A percentile compares a stretch with the other conserved stretches of the same genome.
Conservation (phyloP, 2,888 invertebrate genomes). For the Aleiodes testaceus region DNA sequence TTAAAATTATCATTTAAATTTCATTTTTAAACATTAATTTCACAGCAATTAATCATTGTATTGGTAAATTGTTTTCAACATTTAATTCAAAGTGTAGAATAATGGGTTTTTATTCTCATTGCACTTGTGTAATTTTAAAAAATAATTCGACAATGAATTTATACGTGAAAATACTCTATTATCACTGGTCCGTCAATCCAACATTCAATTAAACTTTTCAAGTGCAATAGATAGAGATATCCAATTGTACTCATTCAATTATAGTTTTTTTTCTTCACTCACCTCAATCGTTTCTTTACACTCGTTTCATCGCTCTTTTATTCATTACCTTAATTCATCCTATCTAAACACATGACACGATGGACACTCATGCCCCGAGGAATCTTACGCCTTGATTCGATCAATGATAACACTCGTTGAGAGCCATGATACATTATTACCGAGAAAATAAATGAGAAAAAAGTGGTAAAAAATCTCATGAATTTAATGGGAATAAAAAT, state of each 20-base stretch:
- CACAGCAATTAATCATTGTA: too few species aligned
- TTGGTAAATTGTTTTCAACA: too few species aligned
- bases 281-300: slow-evolving; percentile 29
- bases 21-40: too few species aligned
- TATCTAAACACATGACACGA: neutral
- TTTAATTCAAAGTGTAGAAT: too few species aligned
- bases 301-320: slow-evolving; percentile 73
- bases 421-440: neutral
- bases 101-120: too few species aligned
- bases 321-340: slow-evolving; percentile 75
- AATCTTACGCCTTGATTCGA: slow-evolving; percentile 22
- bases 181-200: neutral
- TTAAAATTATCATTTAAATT: neutral
- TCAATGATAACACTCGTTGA: slow-evolving; percentile 12
- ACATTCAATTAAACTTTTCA: slow-evolving; percentile 15
- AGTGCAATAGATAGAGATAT: slow-evolving; percentile 18
- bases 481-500: neutral
- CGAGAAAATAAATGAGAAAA: neutral
- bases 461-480: neutral
- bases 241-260: slow-evolving; percentile 15
- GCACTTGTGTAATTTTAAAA: too few species aligned
- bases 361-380: slow-evolving; percentile 21
- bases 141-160: slow-evolving; percentile 1
- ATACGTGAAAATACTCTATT: neutral
- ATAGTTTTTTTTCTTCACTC: slow-evolving; percentile 23